phyloP scores from a whole-genome alignment of 2,797 vertebrate species.

The Alauda arvensis region DNA sequence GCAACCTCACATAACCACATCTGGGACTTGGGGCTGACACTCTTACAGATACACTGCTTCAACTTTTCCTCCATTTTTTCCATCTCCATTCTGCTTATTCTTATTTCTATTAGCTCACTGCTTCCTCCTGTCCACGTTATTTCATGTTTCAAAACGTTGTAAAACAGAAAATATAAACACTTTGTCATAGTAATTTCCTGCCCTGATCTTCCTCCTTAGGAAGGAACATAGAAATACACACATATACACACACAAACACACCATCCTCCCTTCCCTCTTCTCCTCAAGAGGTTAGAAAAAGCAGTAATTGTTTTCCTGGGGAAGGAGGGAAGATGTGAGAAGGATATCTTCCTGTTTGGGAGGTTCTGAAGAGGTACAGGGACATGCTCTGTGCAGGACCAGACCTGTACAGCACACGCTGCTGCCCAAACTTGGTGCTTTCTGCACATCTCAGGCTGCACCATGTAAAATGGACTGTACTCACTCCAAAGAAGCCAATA shows the following conservation, averaged over 20 bases:
- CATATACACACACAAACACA: too few species aligned
- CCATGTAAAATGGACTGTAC: background rate
- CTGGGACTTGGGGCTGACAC: background rate
- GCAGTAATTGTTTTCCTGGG: background rate
- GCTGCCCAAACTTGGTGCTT: fast-evolving
- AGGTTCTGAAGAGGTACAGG: background rate
- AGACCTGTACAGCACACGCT: background rate
- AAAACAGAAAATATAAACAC: background rate
- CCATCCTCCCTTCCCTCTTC: fast-evolving
- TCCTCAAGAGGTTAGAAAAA: background rate
- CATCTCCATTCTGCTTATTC: background rate
- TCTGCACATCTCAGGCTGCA: background rate
- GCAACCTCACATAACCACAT: fast-evolving
- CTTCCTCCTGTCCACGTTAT: background rate
- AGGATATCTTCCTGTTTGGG: background rate
- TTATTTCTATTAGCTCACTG: background rate
- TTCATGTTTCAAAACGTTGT: background rate
- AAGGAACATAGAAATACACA: background rate
- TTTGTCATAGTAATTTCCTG: background rate
- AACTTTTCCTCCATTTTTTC: background rate
- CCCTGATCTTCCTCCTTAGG: background rate
- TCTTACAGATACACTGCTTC: background rate
- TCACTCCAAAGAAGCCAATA: background rate
- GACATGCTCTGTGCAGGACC: background rate
- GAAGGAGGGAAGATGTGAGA: background rate